Evolutionary conservation across 2,888 invertebrate species (phyloP).

Genomic region (Cerastis rubricosa): DNA sequence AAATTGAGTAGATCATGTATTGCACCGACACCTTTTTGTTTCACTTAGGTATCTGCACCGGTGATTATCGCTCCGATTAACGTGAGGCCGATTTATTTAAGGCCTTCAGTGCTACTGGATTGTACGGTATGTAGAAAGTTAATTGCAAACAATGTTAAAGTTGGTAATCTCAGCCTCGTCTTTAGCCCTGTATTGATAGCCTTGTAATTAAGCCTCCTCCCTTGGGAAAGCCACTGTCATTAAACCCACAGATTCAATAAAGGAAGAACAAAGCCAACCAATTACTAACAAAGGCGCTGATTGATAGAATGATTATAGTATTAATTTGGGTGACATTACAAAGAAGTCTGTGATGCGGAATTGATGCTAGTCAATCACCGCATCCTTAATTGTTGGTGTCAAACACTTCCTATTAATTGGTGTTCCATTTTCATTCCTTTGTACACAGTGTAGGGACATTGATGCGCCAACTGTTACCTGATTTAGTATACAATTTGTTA

Average conservation of each 20-base stretch:
- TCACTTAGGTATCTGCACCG: too few species aligned
- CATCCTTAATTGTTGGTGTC: conserved; percentile 45
- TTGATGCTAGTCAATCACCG: conserved; percentile 25
- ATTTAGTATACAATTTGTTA: neutral
- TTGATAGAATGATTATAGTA: neutral
- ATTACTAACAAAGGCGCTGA: conserved; percentile 10
- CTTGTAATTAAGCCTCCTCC: neutral
- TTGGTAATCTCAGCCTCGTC: neutral
- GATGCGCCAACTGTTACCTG: neutral
- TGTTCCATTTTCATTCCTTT: conserved; percentile 23
- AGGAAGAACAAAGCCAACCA: neutral
- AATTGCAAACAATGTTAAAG: neutral
- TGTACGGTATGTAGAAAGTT: neutral
- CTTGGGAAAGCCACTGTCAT: neutral
- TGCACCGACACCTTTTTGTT: too few species aligned
- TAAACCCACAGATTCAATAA: neutral
- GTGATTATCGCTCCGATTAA: too few species aligned
- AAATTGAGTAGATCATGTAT: too few species aligned
- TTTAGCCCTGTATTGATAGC: neutral
- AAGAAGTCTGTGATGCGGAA: conserved; percentile 16
- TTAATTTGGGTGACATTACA: conserved; percentile 14
- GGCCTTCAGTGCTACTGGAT: neutral
- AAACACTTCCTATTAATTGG: conserved; percentile 9
- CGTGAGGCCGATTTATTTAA: too few species aligned
- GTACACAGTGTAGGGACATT: neutral